Percentiles rank a stretch among this genome's conserved stretches.
Conservation (phyloP, 2,113 vertebrate genomes). For the human region DNA sequence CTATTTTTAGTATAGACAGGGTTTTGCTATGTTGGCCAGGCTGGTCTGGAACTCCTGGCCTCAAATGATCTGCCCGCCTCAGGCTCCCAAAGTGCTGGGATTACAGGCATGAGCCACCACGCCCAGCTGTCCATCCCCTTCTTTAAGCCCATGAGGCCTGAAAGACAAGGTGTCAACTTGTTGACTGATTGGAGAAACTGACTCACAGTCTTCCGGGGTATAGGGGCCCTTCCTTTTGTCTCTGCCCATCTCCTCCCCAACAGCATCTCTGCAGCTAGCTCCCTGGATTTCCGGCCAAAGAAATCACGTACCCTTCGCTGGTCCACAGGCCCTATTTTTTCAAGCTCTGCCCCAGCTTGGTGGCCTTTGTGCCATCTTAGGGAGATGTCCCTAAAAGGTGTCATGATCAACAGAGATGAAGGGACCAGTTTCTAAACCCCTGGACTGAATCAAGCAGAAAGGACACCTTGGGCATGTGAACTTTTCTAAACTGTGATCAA, state of each 20-base stretch:
- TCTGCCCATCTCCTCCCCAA: background rate
- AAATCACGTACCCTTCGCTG: background rate
- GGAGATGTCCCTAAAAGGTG: background rate
- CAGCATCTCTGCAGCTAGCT: background rate
- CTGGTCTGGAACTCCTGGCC: too few relatives aligned
- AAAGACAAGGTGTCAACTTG: background rate
- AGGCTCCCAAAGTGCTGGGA: too few relatives aligned
- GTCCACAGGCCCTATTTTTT: background rate
- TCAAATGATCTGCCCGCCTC: too few relatives aligned
- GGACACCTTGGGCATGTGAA: background rate
- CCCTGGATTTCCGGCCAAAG: background rate
- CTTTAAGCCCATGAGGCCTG: background rate
- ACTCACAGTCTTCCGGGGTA: background rate
- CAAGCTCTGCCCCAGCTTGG: background rate
- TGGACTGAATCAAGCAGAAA: background rate
- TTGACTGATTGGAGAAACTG: background rate
- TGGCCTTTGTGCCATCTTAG: background rate
- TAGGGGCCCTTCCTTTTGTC: background rate
- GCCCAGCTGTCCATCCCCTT: background rate
- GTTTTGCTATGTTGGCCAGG: too few relatives aligned
- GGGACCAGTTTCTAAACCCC: background rate
- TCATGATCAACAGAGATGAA: background rate
- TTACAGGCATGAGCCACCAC: too few relatives aligned
- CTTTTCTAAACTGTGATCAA: background rate
- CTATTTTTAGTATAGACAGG: too few relatives aligned